phyloP scores from a whole-genome alignment of 2,797 vertebrate genomes.

The Hybognathus amarus region DNA sequence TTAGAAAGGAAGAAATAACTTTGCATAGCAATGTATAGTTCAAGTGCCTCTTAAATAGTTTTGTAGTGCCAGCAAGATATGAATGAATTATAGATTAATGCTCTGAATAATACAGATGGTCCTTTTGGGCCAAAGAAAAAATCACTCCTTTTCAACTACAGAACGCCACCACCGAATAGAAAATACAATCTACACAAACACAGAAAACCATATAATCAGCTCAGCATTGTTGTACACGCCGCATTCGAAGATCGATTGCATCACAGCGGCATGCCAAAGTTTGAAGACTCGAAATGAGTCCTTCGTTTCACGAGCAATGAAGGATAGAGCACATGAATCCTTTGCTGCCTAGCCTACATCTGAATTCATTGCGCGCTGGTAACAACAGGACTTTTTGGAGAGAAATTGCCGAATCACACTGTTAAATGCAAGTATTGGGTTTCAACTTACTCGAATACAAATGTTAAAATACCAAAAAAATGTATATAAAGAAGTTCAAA shows the following conservation, averaged over 20 bases:
- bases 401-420: background rate
- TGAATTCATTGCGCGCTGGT: background rate
- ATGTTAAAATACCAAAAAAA: background rate
- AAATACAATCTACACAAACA: background rate
- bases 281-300: background rate
- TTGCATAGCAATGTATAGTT: slow-evolving; percentile 60
- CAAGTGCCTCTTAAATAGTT: slow-evolving; percentile 30
- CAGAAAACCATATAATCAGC: background rate
- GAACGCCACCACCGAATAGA: background rate
- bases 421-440: background rate
- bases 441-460: background rate
- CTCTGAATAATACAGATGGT: slow-evolving; percentile 14
- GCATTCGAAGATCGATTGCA: background rate
- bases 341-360: background rate
- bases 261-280: background rate
- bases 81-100: slow-evolving; percentile 9
- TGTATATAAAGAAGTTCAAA: background rate
- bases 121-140: slow-evolving; percentile 12
- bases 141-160: slow-evolving; percentile 12
- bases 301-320: background rate
- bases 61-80: slow-evolving; percentile 26
- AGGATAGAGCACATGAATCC: background rate
- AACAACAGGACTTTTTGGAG: background rate
- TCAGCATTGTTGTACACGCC: background rate
- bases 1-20: slow-evolving; percentile 41